Percentiles rank a stretch among this genome's conserved stretches.
phyloP scores from a whole-genome alignment of 1,140 invertebrate species.

The Conus ventricosus region DNA sequence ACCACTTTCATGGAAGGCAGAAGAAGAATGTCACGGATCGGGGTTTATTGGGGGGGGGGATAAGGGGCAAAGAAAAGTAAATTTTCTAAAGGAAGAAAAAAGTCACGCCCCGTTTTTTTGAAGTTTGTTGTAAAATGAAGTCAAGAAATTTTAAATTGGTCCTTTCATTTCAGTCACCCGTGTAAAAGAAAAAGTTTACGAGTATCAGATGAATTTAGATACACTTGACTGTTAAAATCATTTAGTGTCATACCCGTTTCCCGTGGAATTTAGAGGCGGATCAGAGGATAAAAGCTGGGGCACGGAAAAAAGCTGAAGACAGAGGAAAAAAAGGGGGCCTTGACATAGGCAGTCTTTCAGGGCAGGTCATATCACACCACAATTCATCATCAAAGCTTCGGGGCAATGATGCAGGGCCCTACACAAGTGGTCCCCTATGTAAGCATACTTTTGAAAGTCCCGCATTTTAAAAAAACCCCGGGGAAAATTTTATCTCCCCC shows the following conservation, averaged over 20 bases:
- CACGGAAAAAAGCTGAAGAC: background rate
- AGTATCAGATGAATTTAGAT: background rate
- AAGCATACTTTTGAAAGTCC: background rate
- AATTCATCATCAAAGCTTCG: constrained; percentile 18
- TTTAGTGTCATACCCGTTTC: background rate
- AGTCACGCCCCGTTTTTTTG: background rate
- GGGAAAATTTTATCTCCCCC: background rate
- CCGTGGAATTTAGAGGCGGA: constrained; percentile 9
- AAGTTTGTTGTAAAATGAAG: background rate
- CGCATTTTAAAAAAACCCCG: background rate
- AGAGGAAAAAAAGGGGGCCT: background rate
- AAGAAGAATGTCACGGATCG: background rate
- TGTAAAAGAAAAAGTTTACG: background rate
- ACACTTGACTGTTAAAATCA: background rate
- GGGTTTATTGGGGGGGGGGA: background rate
- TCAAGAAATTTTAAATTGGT: constrained; percentile 1
- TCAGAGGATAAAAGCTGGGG: too few species aligned
- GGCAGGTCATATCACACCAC: background rate
- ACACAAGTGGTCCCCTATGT: constrained; percentile 11
- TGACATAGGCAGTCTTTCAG: background rate
- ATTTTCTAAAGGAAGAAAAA: background rate
- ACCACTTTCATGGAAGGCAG: too few species aligned
- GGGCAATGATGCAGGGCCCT: constrained; percentile 1
- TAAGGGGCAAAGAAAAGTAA: background rate
- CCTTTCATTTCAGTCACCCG: background rate